phyloP scores from a whole-genome alignment of 2,888 invertebrate species.

The Octonoba sinensis region DNA sequence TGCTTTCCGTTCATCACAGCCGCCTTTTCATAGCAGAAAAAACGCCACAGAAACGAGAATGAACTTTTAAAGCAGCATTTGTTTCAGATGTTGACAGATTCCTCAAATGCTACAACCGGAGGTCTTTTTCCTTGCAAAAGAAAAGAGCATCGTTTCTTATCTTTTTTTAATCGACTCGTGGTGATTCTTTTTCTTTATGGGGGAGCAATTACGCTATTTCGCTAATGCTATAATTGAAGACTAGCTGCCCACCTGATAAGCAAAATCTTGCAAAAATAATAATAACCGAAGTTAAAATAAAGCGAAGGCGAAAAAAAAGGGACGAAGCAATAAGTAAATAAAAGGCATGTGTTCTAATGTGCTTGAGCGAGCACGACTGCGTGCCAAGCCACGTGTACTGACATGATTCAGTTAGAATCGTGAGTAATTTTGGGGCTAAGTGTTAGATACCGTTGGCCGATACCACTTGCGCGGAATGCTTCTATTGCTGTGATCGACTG shows the following conservation, averaged over 20 bases:
- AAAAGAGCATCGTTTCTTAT: constrained; percentile 18
- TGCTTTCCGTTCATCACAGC: constrained; percentile 22
- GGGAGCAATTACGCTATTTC: constrained; percentile 60
- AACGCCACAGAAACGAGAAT: not conserved
- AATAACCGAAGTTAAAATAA: constrained; percentile 43
- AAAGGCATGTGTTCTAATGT: constrained; percentile 38
- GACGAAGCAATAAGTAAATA: constrained; percentile 36
- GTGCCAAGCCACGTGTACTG: constrained; percentile 50
- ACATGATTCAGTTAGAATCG: constrained; percentile 48
- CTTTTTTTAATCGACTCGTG: constrained; percentile 46
- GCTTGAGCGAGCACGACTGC: constrained; percentile 39
- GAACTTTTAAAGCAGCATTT: not conserved
- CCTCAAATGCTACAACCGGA: constrained; percentile 9
- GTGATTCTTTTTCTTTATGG: constrained; percentile 33
- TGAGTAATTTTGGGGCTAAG: constrained; percentile 57
- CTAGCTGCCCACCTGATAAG: constrained; percentile 60
- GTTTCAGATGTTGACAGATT: constrained; percentile 16
- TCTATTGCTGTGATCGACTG: constrained; percentile 49
- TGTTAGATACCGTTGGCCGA: constrained; percentile 48
- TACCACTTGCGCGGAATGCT: constrained; percentile 32
- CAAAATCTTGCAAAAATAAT: constrained; percentile 58
- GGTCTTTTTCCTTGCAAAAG: not conserved
- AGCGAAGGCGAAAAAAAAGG: constrained; percentile 35
- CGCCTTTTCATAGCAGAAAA: not conserved
- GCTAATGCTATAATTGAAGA: constrained; percentile 59